Conservation (phyloP, 2,888 invertebrate species). For the Apodemia hepburni region DNA sequence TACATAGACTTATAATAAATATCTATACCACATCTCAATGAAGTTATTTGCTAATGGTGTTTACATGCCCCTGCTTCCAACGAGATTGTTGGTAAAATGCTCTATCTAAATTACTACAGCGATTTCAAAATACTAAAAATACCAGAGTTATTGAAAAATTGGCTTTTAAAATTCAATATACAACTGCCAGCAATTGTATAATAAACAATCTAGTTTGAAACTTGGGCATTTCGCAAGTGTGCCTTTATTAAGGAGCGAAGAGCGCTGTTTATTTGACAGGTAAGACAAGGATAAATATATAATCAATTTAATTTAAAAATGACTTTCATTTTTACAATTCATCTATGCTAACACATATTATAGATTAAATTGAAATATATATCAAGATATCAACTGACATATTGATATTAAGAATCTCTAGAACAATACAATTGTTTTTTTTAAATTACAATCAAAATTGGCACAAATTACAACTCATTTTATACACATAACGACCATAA, state of each 20-base stretch:
- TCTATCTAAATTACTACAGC: conserved; percentile 20
- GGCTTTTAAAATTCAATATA: conserved; percentile 27
- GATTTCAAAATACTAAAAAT: not conserved
- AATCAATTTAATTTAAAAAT: too few relatives aligned
- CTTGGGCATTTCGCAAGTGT: conserved; percentile 46
- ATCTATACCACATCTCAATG: conserved; percentile 62
- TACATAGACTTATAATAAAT: conserved; percentile 72
- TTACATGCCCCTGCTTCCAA: conserved; percentile 49
- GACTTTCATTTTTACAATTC: too few relatives aligned
- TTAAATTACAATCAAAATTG: not conserved
- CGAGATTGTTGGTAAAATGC: conserved; percentile 41
- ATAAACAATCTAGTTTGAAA: conserved; percentile 37
- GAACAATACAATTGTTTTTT: not conserved
- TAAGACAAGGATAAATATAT: not conserved
- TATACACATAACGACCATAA: too few relatives aligned
- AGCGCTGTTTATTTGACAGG: not conserved
- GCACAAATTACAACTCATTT: conserved; percentile 13
- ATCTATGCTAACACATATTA: too few relatives aligned
- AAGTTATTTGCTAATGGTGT: conserved; percentile 59
- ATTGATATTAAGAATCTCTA: not conserved
- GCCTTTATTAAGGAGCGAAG: conserved; percentile 11
- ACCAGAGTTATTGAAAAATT: conserved; percentile 6
- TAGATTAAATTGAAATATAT: too few relatives aligned
- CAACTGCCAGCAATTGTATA: conserved; percentile 54
- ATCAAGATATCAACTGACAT: too few relatives aligned